These are phyloP conservation scores for Physeter macrocephalus DNA, from an alignment of 2,113 vertebrate genomes.

Conservation along the genomic window DNA sequence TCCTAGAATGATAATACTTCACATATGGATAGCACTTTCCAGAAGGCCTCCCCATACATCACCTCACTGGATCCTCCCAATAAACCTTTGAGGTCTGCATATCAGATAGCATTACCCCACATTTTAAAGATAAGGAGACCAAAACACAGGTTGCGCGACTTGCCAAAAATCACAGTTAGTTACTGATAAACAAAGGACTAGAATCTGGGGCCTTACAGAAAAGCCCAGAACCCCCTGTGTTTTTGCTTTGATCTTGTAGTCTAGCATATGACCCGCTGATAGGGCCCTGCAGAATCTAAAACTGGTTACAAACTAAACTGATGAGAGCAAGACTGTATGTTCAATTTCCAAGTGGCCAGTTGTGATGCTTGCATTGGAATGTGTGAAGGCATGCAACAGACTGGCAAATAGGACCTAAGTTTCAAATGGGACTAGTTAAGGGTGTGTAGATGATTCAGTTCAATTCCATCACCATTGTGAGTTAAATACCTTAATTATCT, in stretches of 20 bases:
- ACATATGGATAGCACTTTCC: constrained; percentile 33
- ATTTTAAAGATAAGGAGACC: constrained; percentile 61
- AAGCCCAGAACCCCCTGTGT: constrained; percentile 30
- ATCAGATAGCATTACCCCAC: constrained; percentile 53
- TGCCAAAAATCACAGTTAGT: constrained; percentile 73
- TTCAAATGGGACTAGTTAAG: not conserved
- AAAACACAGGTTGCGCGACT: constrained; percentile 59
- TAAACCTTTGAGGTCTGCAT: constrained; percentile 60
- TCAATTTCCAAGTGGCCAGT: not conserved
- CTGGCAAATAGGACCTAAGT: not conserved
- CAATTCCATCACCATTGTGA: not conserved
- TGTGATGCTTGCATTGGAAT: too few relatives aligned
- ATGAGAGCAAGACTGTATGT: constrained; percentile 17
- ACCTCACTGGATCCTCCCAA: constrained; percentile 22
- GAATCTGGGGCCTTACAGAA: constrained; percentile 36
- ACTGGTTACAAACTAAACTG: constrained; percentile 20
- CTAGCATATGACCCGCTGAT: constrained; percentile 20
- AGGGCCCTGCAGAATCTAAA: not conserved
- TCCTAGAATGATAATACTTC: constrained; percentile 49
- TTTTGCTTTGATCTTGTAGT: constrained; percentile 60
- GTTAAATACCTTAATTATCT: not conserved
- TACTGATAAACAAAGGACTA: constrained; percentile 60
- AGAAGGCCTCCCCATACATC: constrained; percentile 34
- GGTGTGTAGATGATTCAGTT: not conserved
- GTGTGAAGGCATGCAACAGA: too few relatives aligned